Percentiles rank a stretch among this genome's conserved stretches.
These are phyloP conservation scores for Drosophila prostipennis DNA, from an alignment of 2,888 invertebrate genomes.

Conservation along the genomic window DNA sequence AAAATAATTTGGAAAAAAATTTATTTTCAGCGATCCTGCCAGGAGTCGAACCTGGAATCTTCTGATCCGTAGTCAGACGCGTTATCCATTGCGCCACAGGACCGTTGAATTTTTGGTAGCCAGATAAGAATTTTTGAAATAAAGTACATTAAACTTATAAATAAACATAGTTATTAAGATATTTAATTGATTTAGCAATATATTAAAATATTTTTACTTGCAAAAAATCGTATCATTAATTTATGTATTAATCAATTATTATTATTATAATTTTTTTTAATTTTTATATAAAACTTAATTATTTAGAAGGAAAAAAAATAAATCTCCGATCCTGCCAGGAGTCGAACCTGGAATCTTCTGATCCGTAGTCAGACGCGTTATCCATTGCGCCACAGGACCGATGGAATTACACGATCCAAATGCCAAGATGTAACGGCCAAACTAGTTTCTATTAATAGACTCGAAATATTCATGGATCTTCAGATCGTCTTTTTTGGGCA, in stretches of 20 bases:
- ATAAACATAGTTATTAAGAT: no score
- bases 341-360: slow-evolving; percentile 84
- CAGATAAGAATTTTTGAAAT: no score
- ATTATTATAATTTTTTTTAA: no score
- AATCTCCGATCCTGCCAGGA: slow-evolving; percentile 57
- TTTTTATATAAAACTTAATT: no score
- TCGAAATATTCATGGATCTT: slow-evolving; percentile 7
- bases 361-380: slow-evolving; percentile 84
- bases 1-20: neutral
- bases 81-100: slow-evolving; percentile 84
- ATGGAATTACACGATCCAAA: neutral
- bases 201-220: no score
- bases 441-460: slow-evolving; percentile 18
- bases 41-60: slow-evolving; percentile 84
- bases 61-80: slow-evolving; percentile 84
- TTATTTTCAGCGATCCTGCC: slow-evolving; percentile 16
- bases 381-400: slow-evolving; percentile 83
- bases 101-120: slow-evolving; percentile 43
- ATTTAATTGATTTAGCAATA: neutral
- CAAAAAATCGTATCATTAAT: no score
- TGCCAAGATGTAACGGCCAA: neutral
- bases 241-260: no score
- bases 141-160: no score
- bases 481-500: slow-evolving; percentile 6
- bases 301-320: neutral